phyloP scores from a whole-genome alignment of 2,888 invertebrate genomes.

The Meliscaeva auricollis region DNA sequence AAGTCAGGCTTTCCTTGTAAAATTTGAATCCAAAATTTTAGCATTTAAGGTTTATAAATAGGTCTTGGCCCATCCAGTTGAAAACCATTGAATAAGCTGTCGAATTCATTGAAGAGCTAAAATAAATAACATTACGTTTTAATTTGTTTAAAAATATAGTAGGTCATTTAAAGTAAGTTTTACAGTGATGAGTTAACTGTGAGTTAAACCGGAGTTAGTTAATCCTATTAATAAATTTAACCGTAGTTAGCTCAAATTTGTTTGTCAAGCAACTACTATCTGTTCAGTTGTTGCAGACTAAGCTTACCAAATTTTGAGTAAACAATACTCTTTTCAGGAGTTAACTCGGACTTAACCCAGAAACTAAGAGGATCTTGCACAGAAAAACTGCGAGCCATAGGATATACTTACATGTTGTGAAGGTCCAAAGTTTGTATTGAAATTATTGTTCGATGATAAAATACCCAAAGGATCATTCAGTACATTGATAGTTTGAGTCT shows the following conservation, averaged over 20 bases:
- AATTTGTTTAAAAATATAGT: background rate
- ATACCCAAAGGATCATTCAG: constrained; percentile 62
- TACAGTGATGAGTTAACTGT: too few species aligned
- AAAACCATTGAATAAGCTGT: constrained; percentile 81
- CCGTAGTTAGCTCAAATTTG: too few species aligned
- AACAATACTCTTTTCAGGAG: too few species aligned
- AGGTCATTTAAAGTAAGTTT: constrained; percentile 11
- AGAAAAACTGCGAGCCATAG: too few species aligned
- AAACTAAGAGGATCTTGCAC: too few species aligned
- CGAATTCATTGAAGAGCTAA: constrained; percentile 82
- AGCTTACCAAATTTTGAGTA: too few species aligned
- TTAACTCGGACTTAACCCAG: too few species aligned
- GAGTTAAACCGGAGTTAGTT: too few species aligned
- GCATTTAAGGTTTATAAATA: constrained; percentile 28
- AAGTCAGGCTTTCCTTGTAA: background rate
- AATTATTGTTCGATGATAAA: constrained; percentile 54
- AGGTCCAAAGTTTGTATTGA: constrained; percentile 65
- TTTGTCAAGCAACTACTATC: too few species aligned
- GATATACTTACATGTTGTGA: constrained; percentile 67
- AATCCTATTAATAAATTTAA: too few species aligned
- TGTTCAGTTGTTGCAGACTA: too few species aligned
- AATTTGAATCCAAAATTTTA: background rate
- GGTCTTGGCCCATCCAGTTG: constrained; percentile 78
- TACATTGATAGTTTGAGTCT: constrained; percentile 49
- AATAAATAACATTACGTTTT: constrained; percentile 50